Base-by-base conservation (phyloP, 2,113 vertebrate genomes). In the Pseudorhombus dupliciocellatus region DNA sequence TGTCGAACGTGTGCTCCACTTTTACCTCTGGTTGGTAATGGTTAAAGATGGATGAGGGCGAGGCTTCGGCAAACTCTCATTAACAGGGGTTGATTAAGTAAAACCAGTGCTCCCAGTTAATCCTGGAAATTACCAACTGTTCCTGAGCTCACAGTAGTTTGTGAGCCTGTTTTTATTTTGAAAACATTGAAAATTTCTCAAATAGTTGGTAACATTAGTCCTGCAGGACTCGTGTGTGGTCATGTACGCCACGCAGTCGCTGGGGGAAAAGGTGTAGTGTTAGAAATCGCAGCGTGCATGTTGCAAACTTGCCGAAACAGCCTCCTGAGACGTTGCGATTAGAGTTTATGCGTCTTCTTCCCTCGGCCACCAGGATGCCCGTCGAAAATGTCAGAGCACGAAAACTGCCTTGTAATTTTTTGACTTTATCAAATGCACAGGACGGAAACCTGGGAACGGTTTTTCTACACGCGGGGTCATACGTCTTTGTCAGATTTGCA, bases 11-110 rank as follows among this genome's bases (percentile, higher is more conserved):
- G 67, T 28, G 11, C 63, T 76, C 25, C 42, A 21, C 52, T 80
- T 77, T 73, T 66, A 83, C 79, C 69, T 75, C 81, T 65, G 61
- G 73, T 55, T 56, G 42, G 70, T 66, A 72, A 72, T 90, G 83
- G 83, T 85, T 86, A 84, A 65, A 77, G 81, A 75, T 20, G 16
- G 50, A 50, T 12, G 54, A 30, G 63, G 46, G 21, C 51, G 58
- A 76, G 48, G 44, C 71, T 61, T 66, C 54, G 30, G 25, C 53
- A 66, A 52, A 70, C 12, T 57, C 26, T 74, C 51, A 56, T 46
- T 34, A 48, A 46, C n/a, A n/a, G 24, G 16, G 42, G 48, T 59
- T 55, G 24, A 66, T 64, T 66, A 61, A 64, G 46, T 40, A 53
- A 65, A 70, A 34, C 31, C 22, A 61, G 22, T 44, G 37, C 6